Evolutionary conservation across 2,888 invertebrate genomes (phyloP).

Genomic region (Bedellia somnulentella): DNA sequence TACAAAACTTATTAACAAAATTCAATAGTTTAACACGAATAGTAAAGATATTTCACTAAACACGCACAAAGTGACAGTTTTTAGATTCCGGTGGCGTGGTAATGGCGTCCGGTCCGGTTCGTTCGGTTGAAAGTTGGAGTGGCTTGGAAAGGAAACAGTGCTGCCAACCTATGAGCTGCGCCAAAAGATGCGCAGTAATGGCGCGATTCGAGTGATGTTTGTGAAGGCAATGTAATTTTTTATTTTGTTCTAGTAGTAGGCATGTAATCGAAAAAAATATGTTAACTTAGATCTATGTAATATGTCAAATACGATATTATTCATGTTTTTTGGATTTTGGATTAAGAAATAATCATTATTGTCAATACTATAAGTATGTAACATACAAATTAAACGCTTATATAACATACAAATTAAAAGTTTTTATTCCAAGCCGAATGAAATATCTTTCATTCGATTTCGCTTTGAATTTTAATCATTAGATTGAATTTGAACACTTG

Average conservation of each 20-base stretch:
- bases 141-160: slow-evolving; percentile 42
- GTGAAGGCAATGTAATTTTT: slow-evolving; percentile 4
- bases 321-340: too few relatives aligned
- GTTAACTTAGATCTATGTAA: too few relatives aligned
- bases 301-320: too few relatives aligned
- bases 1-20: background rate
- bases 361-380: too few relatives aligned
- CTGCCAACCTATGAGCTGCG: slow-evolving; percentile 50
- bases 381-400: too few relatives aligned
- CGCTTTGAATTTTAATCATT: too few relatives aligned
- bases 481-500: too few relatives aligned
- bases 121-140: slow-evolving; percentile 10
- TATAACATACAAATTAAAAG: too few relatives aligned
- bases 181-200: slow-evolving; percentile 27
- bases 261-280: background rate
- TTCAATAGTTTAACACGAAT: background rate
- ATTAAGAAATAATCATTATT: too few relatives aligned
- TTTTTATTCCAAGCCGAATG: too few relatives aligned
- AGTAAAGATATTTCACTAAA: slow-evolving; percentile 18
- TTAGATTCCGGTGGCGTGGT: slow-evolving; percentile 48
- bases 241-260: background rate
- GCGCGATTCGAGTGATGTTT: too few relatives aligned
- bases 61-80: slow-evolving; percentile 40
- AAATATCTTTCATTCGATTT: too few relatives aligned
- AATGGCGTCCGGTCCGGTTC: slow-evolving; percentile 39